Percentiles rank a stretch among this genome's conserved stretches.
Evolutionary conservation across 1,140 invertebrate species (phyloP).

Genomic region (Drosophila pruinosa): DNA sequence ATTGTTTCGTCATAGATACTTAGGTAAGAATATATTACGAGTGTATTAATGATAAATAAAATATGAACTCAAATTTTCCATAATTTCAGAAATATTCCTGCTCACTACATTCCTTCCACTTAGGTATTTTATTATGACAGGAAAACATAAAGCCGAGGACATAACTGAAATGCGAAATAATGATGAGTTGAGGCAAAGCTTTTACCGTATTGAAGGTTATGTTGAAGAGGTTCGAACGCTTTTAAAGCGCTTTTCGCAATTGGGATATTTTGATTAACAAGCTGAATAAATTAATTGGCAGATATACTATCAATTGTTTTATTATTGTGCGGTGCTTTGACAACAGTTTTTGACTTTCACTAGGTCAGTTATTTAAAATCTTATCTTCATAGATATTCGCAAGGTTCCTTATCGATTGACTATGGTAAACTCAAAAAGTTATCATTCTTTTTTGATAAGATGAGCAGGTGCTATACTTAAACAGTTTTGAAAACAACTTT

Average conservation of each 20-base stretch:
- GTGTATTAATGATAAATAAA: background rate
- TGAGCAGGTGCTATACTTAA: background rate
- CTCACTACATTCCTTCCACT: background rate
- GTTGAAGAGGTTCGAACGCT: background rate
- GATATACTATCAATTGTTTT: background rate
- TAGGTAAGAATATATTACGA: background rate
- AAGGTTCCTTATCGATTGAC: background rate
- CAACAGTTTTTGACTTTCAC: background rate
- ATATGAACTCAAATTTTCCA: too few relatives aligned
- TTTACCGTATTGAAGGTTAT: constrained; percentile 2
- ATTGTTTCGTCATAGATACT: constrained; percentile 2
- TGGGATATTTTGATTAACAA: background rate
- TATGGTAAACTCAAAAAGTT: too few relatives aligned
- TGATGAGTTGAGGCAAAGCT: background rate
- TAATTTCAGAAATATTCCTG: background rate
- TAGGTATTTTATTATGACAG: background rate
- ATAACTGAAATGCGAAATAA: background rate
- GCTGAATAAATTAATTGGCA: background rate
- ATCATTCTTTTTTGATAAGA: background rate
- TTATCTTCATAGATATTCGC: background rate
- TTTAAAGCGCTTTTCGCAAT: background rate
- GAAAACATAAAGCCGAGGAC: constrained; percentile 3
- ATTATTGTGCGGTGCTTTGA: background rate
- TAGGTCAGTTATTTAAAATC: constrained; percentile 1
- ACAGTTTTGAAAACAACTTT: background rate